A percentile compares a stretch with the other conserved stretches of the same genome.
Evolutionary conservation across 2,113 vertebrate genomes (phyloP).

Genomic region (Shinisaurus crocodilurus): DNA sequence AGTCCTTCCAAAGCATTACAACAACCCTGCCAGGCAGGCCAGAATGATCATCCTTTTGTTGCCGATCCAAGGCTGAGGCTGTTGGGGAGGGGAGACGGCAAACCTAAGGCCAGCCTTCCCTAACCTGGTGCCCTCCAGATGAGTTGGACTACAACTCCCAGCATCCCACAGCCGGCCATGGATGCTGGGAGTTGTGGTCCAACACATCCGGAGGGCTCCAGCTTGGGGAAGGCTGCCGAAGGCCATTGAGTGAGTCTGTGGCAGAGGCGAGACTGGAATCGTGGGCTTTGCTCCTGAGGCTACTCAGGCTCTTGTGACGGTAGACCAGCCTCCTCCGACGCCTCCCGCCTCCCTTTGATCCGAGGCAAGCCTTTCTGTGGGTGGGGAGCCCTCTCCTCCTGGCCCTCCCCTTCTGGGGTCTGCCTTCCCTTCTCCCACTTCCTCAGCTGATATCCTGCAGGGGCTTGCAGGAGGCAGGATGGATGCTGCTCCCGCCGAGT

Average conservation of each 20-base stretch:
- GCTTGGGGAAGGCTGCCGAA: too few relatives aligned
- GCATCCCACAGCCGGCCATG: not conserved
- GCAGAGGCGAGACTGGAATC: not conserved
- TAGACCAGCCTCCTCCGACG: not conserved
- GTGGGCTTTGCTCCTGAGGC: not conserved
- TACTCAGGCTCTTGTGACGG: not conserved
- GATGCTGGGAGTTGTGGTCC: too few relatives aligned
- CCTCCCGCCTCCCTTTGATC: slow-evolving; percentile 51
- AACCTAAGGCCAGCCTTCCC: not conserved
- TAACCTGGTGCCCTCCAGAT: not conserved
- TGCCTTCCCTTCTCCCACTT: slow-evolving; percentile 58
- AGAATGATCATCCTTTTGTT: not conserved
- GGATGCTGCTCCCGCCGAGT: slow-evolving; percentile 66
- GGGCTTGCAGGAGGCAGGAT: slow-evolving; percentile 59
- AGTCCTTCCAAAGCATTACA: not conserved
- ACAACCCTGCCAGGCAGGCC: not conserved
- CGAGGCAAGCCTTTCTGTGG: slow-evolving; percentile 31
- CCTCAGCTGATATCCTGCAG: slow-evolving; percentile 60
- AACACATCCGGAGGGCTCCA: too few relatives aligned
- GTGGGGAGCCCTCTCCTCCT: slow-evolving; percentile 55
- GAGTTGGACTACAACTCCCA: not conserved
- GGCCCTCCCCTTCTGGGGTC: slow-evolving; percentile 68
- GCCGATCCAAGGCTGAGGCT: not conserved
- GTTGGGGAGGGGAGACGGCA: not conserved
- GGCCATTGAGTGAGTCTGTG: not conserved